Evolutionary conservation across 2,888 invertebrate genomes (phyloP), one percentile per base, ranked within the genome.

Genomic region (Caenorhabditis auriculariae): DNA sequence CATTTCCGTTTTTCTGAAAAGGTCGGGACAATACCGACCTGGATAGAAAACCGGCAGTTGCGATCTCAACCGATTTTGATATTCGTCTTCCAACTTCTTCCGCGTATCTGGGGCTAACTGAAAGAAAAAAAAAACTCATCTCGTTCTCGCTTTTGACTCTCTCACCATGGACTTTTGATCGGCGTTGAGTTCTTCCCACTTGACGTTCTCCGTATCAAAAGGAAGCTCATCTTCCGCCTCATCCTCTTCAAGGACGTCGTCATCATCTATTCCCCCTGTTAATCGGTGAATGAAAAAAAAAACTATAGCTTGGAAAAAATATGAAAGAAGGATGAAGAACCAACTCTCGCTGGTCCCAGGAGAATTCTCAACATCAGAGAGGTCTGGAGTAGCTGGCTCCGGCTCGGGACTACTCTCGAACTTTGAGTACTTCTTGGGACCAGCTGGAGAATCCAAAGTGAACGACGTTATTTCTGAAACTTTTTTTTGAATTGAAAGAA

Each of bases 1-100:
- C n/a, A n/a, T n/a, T n/a, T n/a, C n/a, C n/a, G n/a, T n/a, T n/a
- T n/a, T n/a, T n/a, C n/a, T n/a, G n/a, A n/a, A n/a, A n/a, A n/a
- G n/a, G n/a, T n/a, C n/a, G n/a, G n/a, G n/a, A 9, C 46, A n/a
- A 17, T 12, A 7, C 27, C 17, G 27, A 17, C 66, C 62, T 2
- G 79, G 76, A 58, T 67, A 79, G 51, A 69, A 79, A 35, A 78
- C 72, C 4, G 79, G 79, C 1, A 79, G 59, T 42, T 63, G 54
- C 9, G 71, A 54, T 19, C 74, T 69, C 12, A 78, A 50, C 17
- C 58, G 42, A 39, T 60, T 52, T 51, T 78, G 78, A 39, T 64
- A 68, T 9, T 54, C 53, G 42, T 50, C 57, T 52, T 76, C 71
- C 23, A 60, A 57, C 7, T 46, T 21, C 15, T 46, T 55, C n/a